phyloP scores from a whole-genome alignment of 92 coral and sea anemone genomes.

The Parazoanthus atlanticus region DNA sequence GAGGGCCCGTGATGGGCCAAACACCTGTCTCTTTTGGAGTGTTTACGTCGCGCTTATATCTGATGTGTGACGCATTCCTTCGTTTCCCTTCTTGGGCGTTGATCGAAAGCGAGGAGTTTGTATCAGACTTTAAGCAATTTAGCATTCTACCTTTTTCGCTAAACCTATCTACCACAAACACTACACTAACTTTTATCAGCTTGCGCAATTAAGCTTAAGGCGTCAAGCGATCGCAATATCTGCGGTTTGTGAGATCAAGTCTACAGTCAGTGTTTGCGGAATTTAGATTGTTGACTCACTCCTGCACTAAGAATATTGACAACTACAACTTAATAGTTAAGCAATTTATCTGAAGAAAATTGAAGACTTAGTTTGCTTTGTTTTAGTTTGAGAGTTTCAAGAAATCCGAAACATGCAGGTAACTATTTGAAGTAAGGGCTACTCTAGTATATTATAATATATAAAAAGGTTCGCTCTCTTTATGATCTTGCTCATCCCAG shows the following conservation, averaged over 20 bases:
- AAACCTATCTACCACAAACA: background rate
- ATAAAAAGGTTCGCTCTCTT: no score
- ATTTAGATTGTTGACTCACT: background rate
- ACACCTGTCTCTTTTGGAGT: slow-evolving; percentile 34
- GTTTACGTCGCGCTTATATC: slow-evolving; percentile 14
- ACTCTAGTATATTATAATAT: no score
- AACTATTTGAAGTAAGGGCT: no score
- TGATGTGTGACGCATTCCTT: slow-evolving; percentile 22
- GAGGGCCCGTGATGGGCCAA: background rate
- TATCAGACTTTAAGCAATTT: background rate
- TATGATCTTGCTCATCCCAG: background rate
- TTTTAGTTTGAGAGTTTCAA: background rate
- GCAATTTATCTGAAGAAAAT: background rate
- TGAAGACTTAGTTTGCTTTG: background rate
- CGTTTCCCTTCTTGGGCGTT: slow-evolving; percentile 23
- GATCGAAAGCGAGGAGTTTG: background rate
- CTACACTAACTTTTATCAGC: background rate
- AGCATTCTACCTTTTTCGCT: background rate
- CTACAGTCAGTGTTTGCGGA: background rate
- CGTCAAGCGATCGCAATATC: no score
- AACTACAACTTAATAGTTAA: background rate
- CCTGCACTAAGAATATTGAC: background rate
- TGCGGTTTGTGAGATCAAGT: background rate
- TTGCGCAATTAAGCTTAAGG: background rate
- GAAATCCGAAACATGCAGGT: background rate